Percentiles rank a stretch among this genome's conserved stretches.
Evolutionary conservation across 2,113 vertebrate genomes (phyloP).

Genomic region (Centropus bengalensis): DNA sequence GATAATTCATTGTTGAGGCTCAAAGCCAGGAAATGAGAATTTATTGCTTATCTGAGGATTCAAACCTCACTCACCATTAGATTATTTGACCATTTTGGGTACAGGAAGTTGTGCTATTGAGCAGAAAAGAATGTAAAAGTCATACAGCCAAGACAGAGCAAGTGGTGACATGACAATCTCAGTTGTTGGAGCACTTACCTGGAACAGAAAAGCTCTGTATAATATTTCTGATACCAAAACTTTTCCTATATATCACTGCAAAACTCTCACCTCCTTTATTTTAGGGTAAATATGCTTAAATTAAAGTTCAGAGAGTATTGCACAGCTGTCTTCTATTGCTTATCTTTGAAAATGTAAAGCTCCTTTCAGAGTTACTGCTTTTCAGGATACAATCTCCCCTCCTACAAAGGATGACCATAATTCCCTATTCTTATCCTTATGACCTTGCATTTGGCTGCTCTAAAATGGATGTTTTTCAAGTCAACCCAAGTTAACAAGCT

Average conservation of each 20-base stretch:
- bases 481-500: slow-evolving; percentile 44
- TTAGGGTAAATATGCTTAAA: neutral
- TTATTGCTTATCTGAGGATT: neutral
- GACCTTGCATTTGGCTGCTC: slow-evolving; percentile 60
- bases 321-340: neutral
- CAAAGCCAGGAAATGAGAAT: neutral
- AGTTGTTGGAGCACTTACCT: neutral
- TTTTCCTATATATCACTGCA: neutral
- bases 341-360: slow-evolving; percentile 33
- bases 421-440: slow-evolving; percentile 47
- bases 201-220: neutral
- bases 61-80: neutral
- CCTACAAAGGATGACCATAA: slow-evolving; percentile 27
- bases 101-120: slow-evolving; percentile 21
- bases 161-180: slow-evolving; percentile 16
- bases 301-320: slow-evolving; percentile 7
- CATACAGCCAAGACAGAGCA: slow-evolving; percentile 8
- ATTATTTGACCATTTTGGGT: slow-evolving; percentile 22
- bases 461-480: slow-evolving; percentile 38
- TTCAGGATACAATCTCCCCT: slow-evolving; percentile 20
- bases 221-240: neutral
- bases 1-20: neutral
- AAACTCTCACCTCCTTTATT: neutral
- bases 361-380: slow-evolving; percentile 27
- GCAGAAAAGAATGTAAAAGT: slow-evolving; percentile 50